A percentile compares a stretch with the other conserved stretches of the same genome.
Conservation (phyloP, 2,797 vertebrate species). For the Sarcoramphus papa region DNA sequence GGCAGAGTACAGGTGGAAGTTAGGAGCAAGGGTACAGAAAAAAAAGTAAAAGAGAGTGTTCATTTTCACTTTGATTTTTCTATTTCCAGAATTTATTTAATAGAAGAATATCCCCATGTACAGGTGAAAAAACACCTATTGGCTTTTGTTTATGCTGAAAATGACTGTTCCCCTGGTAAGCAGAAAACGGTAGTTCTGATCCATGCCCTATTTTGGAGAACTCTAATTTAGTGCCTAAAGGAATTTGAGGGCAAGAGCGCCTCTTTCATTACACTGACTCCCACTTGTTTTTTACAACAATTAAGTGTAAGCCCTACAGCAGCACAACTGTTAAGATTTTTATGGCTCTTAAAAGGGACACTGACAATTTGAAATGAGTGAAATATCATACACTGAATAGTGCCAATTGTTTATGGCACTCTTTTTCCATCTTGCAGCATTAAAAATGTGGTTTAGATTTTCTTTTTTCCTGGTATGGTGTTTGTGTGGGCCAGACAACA, state of each 20-base stretch:
- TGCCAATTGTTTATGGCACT: neutral
- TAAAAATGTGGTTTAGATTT: neutral
- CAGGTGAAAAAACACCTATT: neutral
- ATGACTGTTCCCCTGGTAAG: neutral
- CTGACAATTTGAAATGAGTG: neutral
- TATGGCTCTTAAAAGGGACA: conserved; percentile 33
- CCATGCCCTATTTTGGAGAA: conserved; percentile 28
- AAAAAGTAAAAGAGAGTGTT: neutral
- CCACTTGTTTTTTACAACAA: conserved; percentile 53
- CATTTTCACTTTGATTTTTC: neutral
- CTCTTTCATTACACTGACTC: conserved; percentile 31
- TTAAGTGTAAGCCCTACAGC: conserved; percentile 32
- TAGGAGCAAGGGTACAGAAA: neutral
- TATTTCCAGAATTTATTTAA: neutral
- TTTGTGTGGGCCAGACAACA: neutral
- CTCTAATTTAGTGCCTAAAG: conserved; percentile 23
- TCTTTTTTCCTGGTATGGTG: neutral
- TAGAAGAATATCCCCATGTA: neutral
- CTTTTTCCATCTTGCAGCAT: neutral
- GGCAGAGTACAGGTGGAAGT: neutral
- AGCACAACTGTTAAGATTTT: conserved; percentile 33
- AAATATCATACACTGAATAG: neutral
- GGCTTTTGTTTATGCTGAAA: neutral
- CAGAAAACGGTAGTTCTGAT: neutral
- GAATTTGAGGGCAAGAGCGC: conserved; percentile 15